Conservation (phyloP, 2,888 invertebrate species). For the Scaptomyza polygonia region DNA sequence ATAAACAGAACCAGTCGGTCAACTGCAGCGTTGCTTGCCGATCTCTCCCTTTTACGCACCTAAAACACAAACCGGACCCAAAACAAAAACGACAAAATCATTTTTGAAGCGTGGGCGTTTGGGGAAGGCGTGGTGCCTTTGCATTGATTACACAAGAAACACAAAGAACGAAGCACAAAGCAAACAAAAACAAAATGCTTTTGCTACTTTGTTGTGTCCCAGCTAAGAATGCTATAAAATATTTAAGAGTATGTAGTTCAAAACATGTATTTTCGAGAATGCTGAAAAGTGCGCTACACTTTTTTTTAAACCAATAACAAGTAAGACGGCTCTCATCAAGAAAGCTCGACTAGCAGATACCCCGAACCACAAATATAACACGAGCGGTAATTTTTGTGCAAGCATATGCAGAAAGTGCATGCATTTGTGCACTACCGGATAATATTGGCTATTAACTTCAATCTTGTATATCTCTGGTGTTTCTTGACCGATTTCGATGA, state of each 20-base stretch:
- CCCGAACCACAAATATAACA: no score
- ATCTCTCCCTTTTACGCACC: constrained; percentile 18
- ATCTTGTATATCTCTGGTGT: no score
- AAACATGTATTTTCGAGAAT: neutral
- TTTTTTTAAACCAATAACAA: neutral
- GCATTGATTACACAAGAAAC: constrained; percentile 35
- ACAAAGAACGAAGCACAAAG: constrained; percentile 45
- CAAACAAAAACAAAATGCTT: constrained; percentile 20
- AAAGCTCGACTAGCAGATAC: no score
- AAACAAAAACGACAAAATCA: constrained; percentile 74
- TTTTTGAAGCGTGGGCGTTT: constrained; percentile 25
- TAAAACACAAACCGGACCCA: constrained; percentile 48
- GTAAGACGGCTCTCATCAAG: no score
- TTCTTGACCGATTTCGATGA: no score
- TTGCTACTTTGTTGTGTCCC: constrained; percentile 17
- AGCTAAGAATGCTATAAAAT: constrained; percentile 33
- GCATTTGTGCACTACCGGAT: no score
- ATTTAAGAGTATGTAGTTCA: fast-evolving
- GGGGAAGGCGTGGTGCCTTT: constrained; percentile 1
- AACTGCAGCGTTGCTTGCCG: constrained; percentile 46
- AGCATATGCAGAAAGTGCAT: no score
- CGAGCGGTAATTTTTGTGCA: no score
- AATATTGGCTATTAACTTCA: no score
- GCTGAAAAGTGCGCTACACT: constrained; percentile 19
- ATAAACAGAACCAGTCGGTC: constrained; percentile 55